Evolutionary conservation across 2,113 vertebrate genomes (phyloP).

Genomic region (Cnemophilus loriae): DNA sequence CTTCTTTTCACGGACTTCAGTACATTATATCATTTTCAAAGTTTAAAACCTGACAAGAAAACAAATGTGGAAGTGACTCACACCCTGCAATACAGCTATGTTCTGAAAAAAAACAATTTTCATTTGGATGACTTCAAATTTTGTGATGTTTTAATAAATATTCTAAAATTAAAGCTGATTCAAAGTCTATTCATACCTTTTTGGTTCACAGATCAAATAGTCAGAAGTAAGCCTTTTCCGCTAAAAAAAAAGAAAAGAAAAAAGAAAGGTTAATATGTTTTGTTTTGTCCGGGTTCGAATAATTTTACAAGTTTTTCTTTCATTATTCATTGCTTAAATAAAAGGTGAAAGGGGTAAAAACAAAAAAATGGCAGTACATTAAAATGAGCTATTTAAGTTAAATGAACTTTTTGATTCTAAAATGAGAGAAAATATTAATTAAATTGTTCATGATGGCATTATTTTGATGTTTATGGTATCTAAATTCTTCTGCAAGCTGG

Average conservation of each 20-base stretch:
- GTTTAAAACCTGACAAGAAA: conserved; percentile 20
- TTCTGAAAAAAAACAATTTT: not conserved
- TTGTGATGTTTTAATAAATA: conserved; percentile 3
- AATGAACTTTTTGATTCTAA: not conserved
- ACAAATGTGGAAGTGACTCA: not conserved
- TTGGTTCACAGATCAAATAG: not conserved
- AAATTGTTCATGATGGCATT: not conserved
- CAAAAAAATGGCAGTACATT: not conserved
- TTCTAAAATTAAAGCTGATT: not conserved
- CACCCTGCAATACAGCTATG: not conserved
- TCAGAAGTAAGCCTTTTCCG: not conserved
- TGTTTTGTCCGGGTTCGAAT: not conserved
- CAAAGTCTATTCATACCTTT: not conserved
- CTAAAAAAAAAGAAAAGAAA: not conserved
- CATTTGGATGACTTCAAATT: not conserved
- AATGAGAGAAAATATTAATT: not conserved
- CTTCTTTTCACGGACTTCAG: not conserved
- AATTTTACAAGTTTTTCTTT: not conserved
- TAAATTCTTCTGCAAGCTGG: not conserved
- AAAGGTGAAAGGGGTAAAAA: not conserved
- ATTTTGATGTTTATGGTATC: not conserved
- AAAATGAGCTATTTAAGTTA: rapidly evolving
- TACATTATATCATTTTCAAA: not conserved
- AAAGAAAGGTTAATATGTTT: rapidly evolving
- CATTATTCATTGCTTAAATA: not conserved